A percentile compares a stretch with the other conserved stretches of the same genome.
These are phyloP conservation scores for Exephanes ischioxanthus DNA, from an alignment of 2,888 invertebrate species.

Conservation along the genomic window DNA sequence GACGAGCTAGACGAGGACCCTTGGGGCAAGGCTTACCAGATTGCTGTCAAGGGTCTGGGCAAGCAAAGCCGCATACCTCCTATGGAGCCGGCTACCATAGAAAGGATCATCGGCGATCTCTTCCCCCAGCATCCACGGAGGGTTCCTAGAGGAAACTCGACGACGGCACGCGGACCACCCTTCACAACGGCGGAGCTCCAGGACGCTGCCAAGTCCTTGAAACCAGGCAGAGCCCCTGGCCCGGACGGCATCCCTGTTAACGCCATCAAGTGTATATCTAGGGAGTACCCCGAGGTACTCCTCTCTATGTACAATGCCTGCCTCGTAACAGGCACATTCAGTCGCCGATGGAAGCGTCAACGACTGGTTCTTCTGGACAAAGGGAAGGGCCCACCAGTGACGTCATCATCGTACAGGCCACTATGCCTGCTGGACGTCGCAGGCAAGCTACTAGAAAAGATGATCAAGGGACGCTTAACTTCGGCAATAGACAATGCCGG, in stretches of 20 bases:
- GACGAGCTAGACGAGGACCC: constrained; percentile 25
- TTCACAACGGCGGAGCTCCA: constrained; percentile 42
- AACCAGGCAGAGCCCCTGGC: constrained; percentile 54
- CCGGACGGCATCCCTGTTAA: constrained; percentile 58
- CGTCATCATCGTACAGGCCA: constrained; percentile 60
- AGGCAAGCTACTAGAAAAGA: constrained; percentile 65
- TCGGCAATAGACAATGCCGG: constrained; percentile 56
- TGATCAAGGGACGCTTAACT: constrained; percentile 62
- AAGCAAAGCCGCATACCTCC: constrained; percentile 33
- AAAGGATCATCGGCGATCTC: constrained; percentile 31
- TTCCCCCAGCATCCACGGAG: constrained; percentile 35
- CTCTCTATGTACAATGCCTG: constrained; percentile 58
- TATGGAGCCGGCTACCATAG: constrained; percentile 25
- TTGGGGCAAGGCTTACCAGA: constrained; percentile 43
- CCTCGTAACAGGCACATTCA: constrained; percentile 56
- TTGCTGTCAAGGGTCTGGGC: constrained; percentile 20
- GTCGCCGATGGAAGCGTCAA: constrained; percentile 53
- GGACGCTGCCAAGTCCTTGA: constrained; percentile 51
- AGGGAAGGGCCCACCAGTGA: constrained; percentile 58
- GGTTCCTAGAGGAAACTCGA: constrained; percentile 4
- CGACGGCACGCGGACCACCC: background rate
- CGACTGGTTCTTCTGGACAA: constrained; percentile 63
- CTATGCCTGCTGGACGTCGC: constrained; percentile 52
- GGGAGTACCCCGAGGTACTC: constrained; percentile 44
- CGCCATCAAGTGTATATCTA: constrained; percentile 40